A percentile compares a stretch with the other conserved stretches of the same genome.
These are phyloP conservation scores for Ranitomeya variabilis DNA, from an alignment of 2,113 vertebrate species.

Conservation along the genomic window DNA sequence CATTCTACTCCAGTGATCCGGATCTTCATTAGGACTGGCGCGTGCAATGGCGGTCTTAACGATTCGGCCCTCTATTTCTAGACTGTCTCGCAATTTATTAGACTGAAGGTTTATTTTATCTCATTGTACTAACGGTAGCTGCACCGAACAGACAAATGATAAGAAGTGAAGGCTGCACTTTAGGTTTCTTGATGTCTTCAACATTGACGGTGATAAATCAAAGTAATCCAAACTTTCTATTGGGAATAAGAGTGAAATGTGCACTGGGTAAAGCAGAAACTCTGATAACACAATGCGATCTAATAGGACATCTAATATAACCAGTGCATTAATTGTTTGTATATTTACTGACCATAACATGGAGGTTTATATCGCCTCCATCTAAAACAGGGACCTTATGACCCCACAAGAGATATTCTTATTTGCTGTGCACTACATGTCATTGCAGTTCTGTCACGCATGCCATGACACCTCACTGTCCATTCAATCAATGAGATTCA, in stretches of 20 bases:
- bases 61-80: no score
- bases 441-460: neutral
- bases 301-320: neutral
- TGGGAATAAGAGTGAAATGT: neutral
- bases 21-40: no score
- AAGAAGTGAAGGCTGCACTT: neutral
- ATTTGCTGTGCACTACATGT: no score
- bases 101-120: no score
- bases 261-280: neutral
- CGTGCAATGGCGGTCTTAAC: no score
- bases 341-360: no score
- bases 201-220: neutral
- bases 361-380: no score
- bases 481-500: neutral
- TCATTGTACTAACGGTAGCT: neutral
- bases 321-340: no score
- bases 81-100: no score
- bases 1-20: no score
- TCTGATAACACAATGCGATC: neutral
- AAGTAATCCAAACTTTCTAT: neutral
- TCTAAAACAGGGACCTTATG: no score
- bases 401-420: neutral
- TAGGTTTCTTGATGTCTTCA: neutral
- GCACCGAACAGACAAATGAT: neutral
- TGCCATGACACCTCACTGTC: neutral